Percentiles rank a stretch among this genome's conserved stretches.
phyloP scores from a whole-genome alignment of 2,113 vertebrate genomes.

The Corythaixoides concolor region DNA sequence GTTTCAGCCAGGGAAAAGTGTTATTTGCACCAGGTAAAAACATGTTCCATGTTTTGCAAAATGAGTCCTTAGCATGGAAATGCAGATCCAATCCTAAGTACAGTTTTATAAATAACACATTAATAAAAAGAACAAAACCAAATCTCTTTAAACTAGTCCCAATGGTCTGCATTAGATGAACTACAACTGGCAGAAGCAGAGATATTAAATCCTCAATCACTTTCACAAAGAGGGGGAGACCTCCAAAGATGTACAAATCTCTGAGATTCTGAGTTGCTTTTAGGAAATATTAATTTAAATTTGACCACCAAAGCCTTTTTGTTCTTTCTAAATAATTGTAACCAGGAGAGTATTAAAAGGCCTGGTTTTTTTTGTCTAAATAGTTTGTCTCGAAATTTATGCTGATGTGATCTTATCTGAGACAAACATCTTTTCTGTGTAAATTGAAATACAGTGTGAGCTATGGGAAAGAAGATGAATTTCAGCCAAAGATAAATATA shows the following conservation, averaged over 20 bases:
- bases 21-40: background rate
- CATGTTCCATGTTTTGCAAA: background rate
- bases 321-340: background rate
- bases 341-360: background rate
- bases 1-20: background rate
- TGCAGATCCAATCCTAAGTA: background rate
- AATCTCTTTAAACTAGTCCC: background rate
- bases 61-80: background rate
- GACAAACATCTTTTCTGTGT: background rate
- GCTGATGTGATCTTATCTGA: background rate
- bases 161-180: background rate
- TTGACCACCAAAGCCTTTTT: background rate
- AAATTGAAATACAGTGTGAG: background rate
- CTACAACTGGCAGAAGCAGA: background rate
- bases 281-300: background rate
- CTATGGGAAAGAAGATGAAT: background rate
- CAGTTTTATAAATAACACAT: background rate
- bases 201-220: constrained; percentile 3
- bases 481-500: constrained; percentile 46
- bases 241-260: background rate
- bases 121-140: background rate
- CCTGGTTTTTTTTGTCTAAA: background rate
- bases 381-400: background rate
- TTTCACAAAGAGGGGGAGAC: background rate
- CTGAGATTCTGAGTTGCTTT: background rate